phyloP scores from a whole-genome alignment of 2,888 invertebrate species.

The Amiota mariae region DNA sequence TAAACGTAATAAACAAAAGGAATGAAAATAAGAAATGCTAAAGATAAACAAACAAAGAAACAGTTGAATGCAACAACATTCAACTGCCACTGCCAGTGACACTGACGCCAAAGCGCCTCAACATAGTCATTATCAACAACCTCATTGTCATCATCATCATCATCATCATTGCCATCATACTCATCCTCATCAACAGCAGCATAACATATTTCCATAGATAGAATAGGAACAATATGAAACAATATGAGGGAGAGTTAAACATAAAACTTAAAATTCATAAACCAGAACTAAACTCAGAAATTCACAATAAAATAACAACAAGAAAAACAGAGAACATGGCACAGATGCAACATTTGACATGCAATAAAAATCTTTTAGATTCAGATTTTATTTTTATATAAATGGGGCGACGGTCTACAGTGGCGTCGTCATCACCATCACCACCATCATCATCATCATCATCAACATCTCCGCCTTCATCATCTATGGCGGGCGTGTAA shows the following conservation, averaged over 20 bases:
- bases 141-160: no score
- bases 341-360: conserved; percentile 43
- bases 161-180: no score
- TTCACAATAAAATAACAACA: not conserved
- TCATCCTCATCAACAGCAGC: no score
- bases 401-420: not conserved
- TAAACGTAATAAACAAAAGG: conserved; percentile 9
- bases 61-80: not conserved
- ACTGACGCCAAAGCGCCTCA: conserved; percentile 26
- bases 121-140: no score
- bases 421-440: not conserved
- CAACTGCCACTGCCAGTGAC: conserved; percentile 1
- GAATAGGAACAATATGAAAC: no score
- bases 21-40: conserved; percentile 1
- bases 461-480: not conserved
- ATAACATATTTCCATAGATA: no score
- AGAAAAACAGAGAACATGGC: not conserved
- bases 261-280: conserved; percentile 17
- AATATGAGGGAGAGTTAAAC: conserved; percentile 1
- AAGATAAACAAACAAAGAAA: not conserved
- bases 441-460: not conserved
- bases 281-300: conserved; percentile 17
- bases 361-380: conserved; percentile 40
- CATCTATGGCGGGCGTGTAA: conserved; percentile 24
- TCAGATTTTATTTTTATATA: conserved; percentile 27